Base-by-base conservation (phyloP, 2,113 vertebrate genomes). In the Fregata magnificens region DNA sequence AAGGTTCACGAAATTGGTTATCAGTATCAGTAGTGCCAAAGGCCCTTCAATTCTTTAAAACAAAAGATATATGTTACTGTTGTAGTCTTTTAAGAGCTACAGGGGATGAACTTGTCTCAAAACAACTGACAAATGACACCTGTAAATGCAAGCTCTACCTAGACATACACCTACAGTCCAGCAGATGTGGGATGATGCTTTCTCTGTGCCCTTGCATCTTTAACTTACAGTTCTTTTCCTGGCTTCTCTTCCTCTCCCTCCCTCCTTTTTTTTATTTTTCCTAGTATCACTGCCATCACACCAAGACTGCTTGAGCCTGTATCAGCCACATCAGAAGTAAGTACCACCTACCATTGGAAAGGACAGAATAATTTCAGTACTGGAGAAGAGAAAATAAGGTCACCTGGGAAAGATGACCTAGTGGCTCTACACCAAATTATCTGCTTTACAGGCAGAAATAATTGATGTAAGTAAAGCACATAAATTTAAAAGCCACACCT, bases 1-100 rank as follows among this genome's bases (percentile, higher is more conserved):
- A 21, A 32, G 0, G 11, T 71, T 66, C 6, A 24, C 45, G 2
- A 55, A 56, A 70, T 16, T 4, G 1, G 11, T 1, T 1, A 50
- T 32, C 2, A 0, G 6, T 79, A 45, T 24, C 7, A 24, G 11
- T 34, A 58, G 3, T 17, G 5, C 2, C 18, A 82, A 73, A 82
- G n/a, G 21, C 2, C 17, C 2, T 44, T 58, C 13, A 40, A 58
- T 32, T 72, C 49, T 59, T 78, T 44, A 26, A 81, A 47, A 53
- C 1, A 53, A 55, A 49, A 69, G 6, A 20, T 11, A 12, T 8
- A 17, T 13, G 7, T 52, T 5, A 7, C 22, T 69, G 22, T 34
- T 49, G 1, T 10, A 65, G 14, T 44, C n/a, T 79, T 82, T 74
- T 34, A 73, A 36, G 29, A 34, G 19, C 52, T 31, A 29, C 6